Conservation (phyloP, 2,797 vertebrate genomes). For the Adelosebastes latens region DNA sequence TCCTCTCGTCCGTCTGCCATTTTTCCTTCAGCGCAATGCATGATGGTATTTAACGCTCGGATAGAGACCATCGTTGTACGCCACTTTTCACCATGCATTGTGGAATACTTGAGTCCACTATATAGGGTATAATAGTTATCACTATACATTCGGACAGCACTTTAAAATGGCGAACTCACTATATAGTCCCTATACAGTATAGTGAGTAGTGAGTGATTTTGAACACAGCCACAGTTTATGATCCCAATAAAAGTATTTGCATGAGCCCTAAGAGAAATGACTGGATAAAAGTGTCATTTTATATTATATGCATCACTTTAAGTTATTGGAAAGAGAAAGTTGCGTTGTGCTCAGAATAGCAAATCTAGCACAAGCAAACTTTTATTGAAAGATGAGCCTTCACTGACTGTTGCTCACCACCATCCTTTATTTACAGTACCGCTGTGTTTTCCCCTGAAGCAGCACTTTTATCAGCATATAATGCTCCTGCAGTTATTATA, state of each 20-base stretch:
- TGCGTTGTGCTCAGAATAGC: background rate
- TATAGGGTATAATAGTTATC: too few species aligned
- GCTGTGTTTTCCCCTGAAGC: slow-evolving; percentile 26
- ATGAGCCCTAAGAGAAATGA: background rate
- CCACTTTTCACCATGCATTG: too few species aligned
- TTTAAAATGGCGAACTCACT: too few species aligned
- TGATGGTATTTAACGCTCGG: too few species aligned
- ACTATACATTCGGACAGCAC: too few species aligned
- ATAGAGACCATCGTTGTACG: too few species aligned
- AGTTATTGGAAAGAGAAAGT: background rate
- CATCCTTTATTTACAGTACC: background rate
- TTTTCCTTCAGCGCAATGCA: too few species aligned
- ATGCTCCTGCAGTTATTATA: slow-evolving; percentile 4
- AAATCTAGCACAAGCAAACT: background rate
- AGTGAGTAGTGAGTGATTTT: too few species aligned
- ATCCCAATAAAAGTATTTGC: background rate
- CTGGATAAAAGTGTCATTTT: background rate
- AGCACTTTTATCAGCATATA: slow-evolving; percentile 9
- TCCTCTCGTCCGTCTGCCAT: too few species aligned
- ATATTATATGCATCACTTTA: background rate
- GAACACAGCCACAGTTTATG: background rate
- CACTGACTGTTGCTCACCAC: background rate
- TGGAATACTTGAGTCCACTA: too few species aligned
- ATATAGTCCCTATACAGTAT: too few species aligned
- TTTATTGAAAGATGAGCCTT: background rate